Evolutionary conservation across 2,113 vertebrate species (phyloP).

Genomic region (Dasyurus viverrinus): DNA sequence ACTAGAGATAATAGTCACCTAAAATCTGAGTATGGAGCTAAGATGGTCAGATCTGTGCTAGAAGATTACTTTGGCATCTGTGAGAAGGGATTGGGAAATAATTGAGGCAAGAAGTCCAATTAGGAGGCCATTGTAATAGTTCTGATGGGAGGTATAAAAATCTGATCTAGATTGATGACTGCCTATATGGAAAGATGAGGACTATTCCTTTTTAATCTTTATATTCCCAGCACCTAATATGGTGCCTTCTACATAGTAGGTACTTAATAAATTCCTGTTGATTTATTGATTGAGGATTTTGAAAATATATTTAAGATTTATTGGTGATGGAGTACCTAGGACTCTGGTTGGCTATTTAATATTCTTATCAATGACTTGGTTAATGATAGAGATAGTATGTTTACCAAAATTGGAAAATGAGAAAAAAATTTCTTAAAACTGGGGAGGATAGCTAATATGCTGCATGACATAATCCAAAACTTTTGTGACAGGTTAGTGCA

Average conservation of each 20-base stretch:
- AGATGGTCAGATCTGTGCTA: not conserved
- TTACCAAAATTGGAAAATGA: not conserved
- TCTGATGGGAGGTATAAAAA: not conserved
- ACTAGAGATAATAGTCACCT: not conserved
- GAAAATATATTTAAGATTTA: not conserved
- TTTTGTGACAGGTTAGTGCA: not conserved
- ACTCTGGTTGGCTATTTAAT: not conserved
- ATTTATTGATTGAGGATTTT: not conserved
- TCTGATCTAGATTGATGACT: not conserved
- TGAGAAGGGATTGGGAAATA: not conserved
- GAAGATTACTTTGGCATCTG: not conserved
- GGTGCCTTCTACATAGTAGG: not conserved
- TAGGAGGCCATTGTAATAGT: not conserved
- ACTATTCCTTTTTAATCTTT: not conserved
- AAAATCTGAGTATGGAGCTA: not conserved
- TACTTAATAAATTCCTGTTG: not conserved
- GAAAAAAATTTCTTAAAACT: not conserved
- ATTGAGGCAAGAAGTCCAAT: not conserved
- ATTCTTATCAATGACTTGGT: not conserved
- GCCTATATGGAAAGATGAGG: not conserved
- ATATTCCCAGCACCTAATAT: not conserved
- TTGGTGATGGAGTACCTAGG: not conserved
- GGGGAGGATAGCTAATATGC: not conserved
- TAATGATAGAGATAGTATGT: not conserved
- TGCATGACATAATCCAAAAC: not conserved